A percentile compares a stretch with the other conserved stretches of the same genome.
These are phyloP conservation scores for Ciconia maguari DNA, from an alignment of 2,113 vertebrate genomes.

Conservation along the genomic window DNA sequence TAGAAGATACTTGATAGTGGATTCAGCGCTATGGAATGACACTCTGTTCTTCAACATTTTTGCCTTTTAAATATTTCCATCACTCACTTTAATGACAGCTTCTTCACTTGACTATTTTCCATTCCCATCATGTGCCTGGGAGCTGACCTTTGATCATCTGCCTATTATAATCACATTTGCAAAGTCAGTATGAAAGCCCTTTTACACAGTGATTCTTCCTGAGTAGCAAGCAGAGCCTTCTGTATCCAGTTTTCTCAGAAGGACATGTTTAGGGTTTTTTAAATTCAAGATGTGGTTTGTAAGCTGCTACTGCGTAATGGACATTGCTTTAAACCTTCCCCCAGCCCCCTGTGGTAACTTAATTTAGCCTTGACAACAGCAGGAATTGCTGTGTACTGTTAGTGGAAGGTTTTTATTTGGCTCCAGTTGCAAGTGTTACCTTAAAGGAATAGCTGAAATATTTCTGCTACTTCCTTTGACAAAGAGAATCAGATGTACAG, in stretches of 20 bases:
- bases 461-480: not conserved
- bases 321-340: not conserved
- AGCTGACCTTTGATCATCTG: constrained; percentile 43
- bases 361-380: not conserved
- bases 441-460: not conserved
- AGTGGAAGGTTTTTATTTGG: not conserved
- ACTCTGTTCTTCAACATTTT: not conserved
- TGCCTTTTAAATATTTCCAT: constrained; percentile 18
- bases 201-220: not conserved
- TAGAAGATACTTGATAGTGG: not conserved
- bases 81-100: constrained; percentile 8
- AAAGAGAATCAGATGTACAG: not conserved
- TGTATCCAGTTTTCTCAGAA: not conserved
- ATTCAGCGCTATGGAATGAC: not conserved
- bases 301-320: not conserved
- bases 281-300: not conserved
- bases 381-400: not conserved
- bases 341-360: not conserved
- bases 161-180: not conserved
- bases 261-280: not conserved
- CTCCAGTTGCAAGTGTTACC: not conserved
- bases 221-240: not conserved
- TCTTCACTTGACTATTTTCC: constrained; percentile 39
- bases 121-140: constrained; percentile 1
- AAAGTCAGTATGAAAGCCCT: not conserved